Evolutionary conservation across 2,888 invertebrate genomes (phyloP), one percentile per base, ranked within the genome.

Genomic region (Didymodactylos carnosus): DNA sequence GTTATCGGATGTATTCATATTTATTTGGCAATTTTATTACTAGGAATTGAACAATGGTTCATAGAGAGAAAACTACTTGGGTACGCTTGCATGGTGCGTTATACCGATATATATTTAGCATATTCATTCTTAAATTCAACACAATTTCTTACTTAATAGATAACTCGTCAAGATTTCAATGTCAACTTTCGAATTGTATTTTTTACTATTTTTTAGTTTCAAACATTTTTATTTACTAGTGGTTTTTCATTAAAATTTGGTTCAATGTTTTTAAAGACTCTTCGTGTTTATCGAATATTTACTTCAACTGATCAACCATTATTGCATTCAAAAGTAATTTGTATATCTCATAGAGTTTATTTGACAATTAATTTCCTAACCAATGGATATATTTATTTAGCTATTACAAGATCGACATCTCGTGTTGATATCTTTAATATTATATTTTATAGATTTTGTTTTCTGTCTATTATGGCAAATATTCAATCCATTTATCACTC

Each of bases 201-300:
- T 25, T 70, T 35, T 70, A 40, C n/a, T 25, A 8, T 19, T 41
- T 70, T 46, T 19, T 40, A 74, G 74, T 41, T 46, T n/a, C 25
- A 39, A 39, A 13, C 70, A 14, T 74, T 71, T 51, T 19, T 74
- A 23, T 53, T 74, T 23, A 72, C 71, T 35, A 23, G 71, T 10
- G 71, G 74, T 5, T 74, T 74, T 39, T 71, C 74, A 35, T 49
- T 74, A 62, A 39, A 53, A 13, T 74, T 74, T 39, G 74, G 74
- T 19, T 43, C 74, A 27, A 74, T 74, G 74, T 74, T 74, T 62
- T 27, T 71, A 19, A 74, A 74, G 51, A 74, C 74, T 1, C 53
- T 71, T 41, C 72, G 74, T 27, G 74, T 74, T 39, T 72, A 74
- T 46, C 71, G 53, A 7, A 74, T 74, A 39, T 74, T 74, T 41